Evolutionary conservation across 2,888 invertebrate genomes (phyloP).

Genomic region (Chorisops tibialis): DNA sequence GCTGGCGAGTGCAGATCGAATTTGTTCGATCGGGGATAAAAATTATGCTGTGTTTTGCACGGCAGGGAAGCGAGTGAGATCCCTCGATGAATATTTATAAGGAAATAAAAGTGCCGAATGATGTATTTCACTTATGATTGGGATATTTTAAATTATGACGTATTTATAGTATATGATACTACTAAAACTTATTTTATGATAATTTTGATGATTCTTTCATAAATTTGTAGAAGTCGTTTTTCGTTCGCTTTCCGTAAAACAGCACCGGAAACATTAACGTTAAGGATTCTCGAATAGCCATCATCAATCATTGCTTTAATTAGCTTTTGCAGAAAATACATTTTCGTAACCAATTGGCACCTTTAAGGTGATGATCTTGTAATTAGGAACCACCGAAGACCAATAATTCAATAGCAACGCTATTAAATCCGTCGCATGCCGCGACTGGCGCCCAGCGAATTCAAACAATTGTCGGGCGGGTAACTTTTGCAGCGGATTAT

Average conservation of each 20-base stretch:
- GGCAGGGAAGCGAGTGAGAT: conserved; percentile 4
- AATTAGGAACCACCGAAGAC: conserved; percentile 20
- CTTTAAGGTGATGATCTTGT: conserved; percentile 25
- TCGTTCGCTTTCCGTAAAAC: no score
- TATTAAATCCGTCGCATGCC: conserved; percentile 12
- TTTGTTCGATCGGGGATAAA: conserved; percentile 15
- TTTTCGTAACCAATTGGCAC: conserved; percentile 23
- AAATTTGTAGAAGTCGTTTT: no score
- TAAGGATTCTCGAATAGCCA: background rate
- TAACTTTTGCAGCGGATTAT: conserved; percentile 10
- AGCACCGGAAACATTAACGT: background rate
- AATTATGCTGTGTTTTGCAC: background rate
- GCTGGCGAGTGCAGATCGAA: conserved; percentile 15
- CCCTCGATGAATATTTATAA: conserved; percentile 20
- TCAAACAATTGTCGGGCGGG: conserved; percentile 19
- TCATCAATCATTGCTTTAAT: conserved; percentile 28
- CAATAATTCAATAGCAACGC: conserved; percentile 11
- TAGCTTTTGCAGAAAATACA: conserved; percentile 17
- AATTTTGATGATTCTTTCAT: no score
- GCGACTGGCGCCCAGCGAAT: conserved; percentile 24
- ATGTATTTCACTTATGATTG: conserved; percentile 13
- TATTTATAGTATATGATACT: no score
- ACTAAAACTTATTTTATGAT: no score
- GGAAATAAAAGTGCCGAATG: conserved; percentile 7
- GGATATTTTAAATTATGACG: no score